phyloP scores from a whole-genome alignment of 2,888 invertebrate genomes.

The Tanaodytes sp. region DNA sequence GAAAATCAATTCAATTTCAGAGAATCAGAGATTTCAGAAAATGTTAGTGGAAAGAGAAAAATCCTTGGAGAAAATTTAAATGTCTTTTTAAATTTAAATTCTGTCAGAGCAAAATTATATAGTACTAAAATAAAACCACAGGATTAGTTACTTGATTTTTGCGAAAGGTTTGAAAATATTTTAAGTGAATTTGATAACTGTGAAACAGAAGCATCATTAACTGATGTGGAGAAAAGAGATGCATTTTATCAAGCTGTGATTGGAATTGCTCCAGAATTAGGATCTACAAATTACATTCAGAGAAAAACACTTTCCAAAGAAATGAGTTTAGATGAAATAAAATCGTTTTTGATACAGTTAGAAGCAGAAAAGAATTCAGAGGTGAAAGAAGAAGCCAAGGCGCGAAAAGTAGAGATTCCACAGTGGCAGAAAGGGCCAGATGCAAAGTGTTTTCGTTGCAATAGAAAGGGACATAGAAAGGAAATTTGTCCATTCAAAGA shows the following conservation, averaged over 20 bases:
- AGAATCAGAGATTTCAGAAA: too few relatives aligned
- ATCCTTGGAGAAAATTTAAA: too few relatives aligned
- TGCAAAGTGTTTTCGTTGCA: background rate
- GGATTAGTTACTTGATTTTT: slow-evolving; percentile 47
- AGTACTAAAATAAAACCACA: slow-evolving; percentile 38
- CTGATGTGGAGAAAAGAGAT: slow-evolving; percentile 47
- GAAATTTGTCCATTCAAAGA: background rate
- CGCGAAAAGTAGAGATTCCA: background rate
- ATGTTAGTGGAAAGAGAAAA: too few relatives aligned
- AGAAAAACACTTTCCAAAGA: slow-evolving; percentile 33
- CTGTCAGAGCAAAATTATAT: slow-evolving; percentile 43
- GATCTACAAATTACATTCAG: slow-evolving; percentile 32
- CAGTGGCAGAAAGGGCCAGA: background rate
- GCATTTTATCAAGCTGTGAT: slow-evolving; percentile 50
- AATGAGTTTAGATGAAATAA: slow-evolving; percentile 18
- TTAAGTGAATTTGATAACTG: slow-evolving; percentile 47
- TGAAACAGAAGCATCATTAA: slow-evolving; percentile 28
- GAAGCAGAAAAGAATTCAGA: background rate
- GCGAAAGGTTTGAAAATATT: slow-evolving; percentile 46
- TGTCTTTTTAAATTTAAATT: too few relatives aligned
- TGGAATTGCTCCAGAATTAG: slow-evolving; percentile 25
- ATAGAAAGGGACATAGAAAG: background rate
- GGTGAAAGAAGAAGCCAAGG: background rate
- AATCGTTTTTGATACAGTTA: background rate
- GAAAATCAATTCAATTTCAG: too few relatives aligned